These are phyloP conservation scores for Eristalis intricaria DNA, from an alignment of 2,888 invertebrate genomes.

Conservation along the genomic window DNA sequence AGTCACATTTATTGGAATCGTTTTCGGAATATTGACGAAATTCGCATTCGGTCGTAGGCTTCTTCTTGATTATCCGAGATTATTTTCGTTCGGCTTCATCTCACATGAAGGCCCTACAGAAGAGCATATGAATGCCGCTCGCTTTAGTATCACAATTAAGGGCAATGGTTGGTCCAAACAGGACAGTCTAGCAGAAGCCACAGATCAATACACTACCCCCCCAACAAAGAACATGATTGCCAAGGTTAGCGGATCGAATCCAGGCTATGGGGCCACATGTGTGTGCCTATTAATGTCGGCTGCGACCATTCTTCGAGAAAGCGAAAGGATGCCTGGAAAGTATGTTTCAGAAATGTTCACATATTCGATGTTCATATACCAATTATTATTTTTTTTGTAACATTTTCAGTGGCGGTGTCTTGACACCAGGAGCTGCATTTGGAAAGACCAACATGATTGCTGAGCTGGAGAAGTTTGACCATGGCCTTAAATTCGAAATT, in stretches of 20 bases:
- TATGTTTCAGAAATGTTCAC: conserved; percentile 80
- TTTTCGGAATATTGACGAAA: conserved; percentile 85
- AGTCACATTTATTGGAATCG: conserved; percentile 83
- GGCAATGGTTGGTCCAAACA: conserved; percentile 90
- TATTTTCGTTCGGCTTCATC: conserved; percentile 88
- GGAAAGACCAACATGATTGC: conserved; percentile 89
- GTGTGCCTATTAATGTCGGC: conserved; percentile 88
- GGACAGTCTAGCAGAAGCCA: conserved; percentile 83
- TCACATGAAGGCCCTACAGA: conserved; percentile 86
- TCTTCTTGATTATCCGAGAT: conserved; percentile 86
- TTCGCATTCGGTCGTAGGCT: conserved; percentile 85
- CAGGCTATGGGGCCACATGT: conserved; percentile 92
- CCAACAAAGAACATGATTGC: conserved; percentile 86
- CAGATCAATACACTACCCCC: conserved; percentile 81
- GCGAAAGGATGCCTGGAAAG: conserved; percentile 88
- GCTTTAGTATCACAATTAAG: conserved; percentile 87
- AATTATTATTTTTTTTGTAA: conserved; percentile 56
- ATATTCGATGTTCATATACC: background rate
- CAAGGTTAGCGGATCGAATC: conserved; percentile 83
- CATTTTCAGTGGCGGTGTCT: conserved; percentile 91
- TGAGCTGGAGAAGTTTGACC: conserved; percentile 85
- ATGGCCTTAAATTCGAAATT: conserved; percentile 88
- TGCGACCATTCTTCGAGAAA: conserved; percentile 88
- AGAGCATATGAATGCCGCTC: conserved; percentile 83
- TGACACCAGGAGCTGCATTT: conserved; percentile 93